Evolutionary conservation across 1,140 invertebrate species (phyloP), one percentile per base, ranked within the genome.

Genomic region (Prorops nasuta): DNA sequence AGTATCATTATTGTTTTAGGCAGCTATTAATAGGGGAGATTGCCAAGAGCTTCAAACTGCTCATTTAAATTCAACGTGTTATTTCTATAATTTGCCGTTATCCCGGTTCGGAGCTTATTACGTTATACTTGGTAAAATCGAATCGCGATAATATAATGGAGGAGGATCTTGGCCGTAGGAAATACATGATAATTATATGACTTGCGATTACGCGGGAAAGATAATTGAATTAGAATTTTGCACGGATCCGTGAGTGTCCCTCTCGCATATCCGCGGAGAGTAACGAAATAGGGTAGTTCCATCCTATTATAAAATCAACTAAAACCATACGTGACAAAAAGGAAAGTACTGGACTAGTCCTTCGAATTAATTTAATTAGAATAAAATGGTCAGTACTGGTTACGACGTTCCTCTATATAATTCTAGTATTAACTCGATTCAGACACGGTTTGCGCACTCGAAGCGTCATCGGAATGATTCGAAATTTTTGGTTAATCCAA

Each of bases 191-290:
- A 64, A 66, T 67, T 51, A 64, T 57, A 55, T 56, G 56, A 50
- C 53, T 58, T 49, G 53, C 59, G 58, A 67, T 67, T 58, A 63
- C 63, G 51, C 51, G 53, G 44, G 58, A 54, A 43, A 50, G 63
- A 64, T 65, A 67, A 67, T 67, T 67, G 63, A 67, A 67, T 67
- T 67, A 66, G 60, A 67, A 64, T 67, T 63, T 63, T 51, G 43
- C 58, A 43, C 51, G 55, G 49, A 54, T 52, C 56, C 57, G 43
- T 43, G 54, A 49, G 49, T 38, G 48, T 54, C 47, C 47, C 52
- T 54, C 28, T 60, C 52, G 44, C 52, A 54, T 54, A 60, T 52
- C 55, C 47, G 54, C 44, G 60, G 31, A 46, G 35, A 28, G n/a
- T n/a, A 50, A 48, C 40, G 43, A 50, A 55, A 64, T 48, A 50